These are phyloP conservation scores for Odontesthes bonariensis DNA, from an alignment of 2,113 vertebrate species.

Conservation along the genomic window DNA sequence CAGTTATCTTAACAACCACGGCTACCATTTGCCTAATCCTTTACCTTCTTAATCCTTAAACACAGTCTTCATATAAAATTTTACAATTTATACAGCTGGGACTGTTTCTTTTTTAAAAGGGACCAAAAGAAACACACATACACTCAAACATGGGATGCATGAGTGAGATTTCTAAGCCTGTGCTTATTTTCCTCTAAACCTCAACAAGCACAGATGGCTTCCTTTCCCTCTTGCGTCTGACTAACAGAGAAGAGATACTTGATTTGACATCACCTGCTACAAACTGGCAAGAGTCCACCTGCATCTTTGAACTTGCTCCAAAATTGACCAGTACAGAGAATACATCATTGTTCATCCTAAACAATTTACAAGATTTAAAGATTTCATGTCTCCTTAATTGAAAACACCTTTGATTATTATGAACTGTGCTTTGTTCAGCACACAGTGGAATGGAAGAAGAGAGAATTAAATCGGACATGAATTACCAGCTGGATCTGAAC, in stretches of 20 bases:
- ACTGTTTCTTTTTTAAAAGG: background rate
- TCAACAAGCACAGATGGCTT: conserved; percentile 52
- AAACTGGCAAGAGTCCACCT: conserved; percentile 25
- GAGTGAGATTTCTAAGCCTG: conserved; percentile 28
- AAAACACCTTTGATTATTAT: conserved; percentile 25
- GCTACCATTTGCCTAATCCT: background rate
- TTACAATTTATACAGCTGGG: background rate
- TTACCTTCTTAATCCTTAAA: background rate
- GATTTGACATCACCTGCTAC: conserved; percentile 61
- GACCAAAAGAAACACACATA: background rate
- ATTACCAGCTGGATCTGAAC: conserved; percentile 68
- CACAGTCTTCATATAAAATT: background rate
- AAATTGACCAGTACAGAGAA: conserved; percentile 7
- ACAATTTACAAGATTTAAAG: conserved; percentile 2
- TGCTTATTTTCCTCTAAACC: conserved; percentile 41
- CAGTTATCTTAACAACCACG: background rate
- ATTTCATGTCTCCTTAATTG: background rate
- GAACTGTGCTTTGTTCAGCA: conserved; percentile 8
- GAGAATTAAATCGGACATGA: conserved; percentile 40
- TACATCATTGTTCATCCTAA: conserved; percentile 3
- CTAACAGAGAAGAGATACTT: conserved; percentile 38
- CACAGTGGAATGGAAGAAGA: conserved; percentile 11
- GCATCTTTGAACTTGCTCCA: conserved; percentile 14
- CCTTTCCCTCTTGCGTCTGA: conserved; percentile 32
- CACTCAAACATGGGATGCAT: conserved; percentile 14